Percentiles rank a stretch among this genome's conserved stretches.
Conservation (phyloP, 2,113 vertebrate species). For the Nothoprocta perdicaria region DNA sequence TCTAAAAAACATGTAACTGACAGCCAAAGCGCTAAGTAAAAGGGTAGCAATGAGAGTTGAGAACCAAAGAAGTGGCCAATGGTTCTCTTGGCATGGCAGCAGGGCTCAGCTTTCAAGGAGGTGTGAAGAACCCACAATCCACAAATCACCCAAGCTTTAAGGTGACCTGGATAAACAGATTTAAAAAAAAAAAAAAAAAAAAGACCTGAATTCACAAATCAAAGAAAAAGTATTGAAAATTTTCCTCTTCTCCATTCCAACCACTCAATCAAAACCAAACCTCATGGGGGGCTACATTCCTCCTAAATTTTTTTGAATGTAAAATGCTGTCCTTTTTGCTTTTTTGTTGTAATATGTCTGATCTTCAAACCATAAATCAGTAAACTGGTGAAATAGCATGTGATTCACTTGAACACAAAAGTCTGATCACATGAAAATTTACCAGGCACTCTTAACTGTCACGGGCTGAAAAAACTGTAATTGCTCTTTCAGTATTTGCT, state of each 20-base stretch:
- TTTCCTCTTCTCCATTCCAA: neutral
- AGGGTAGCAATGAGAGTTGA: neutral
- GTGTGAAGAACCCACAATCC: neutral
- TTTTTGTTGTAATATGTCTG: neutral
- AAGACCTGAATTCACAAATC: neutral
- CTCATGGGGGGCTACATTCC: neutral
- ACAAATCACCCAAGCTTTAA: neutral
- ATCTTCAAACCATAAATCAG: neutral
- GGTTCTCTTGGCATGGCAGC: rapidly evolving
- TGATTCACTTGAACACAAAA: neutral
- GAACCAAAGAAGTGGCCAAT: neutral
- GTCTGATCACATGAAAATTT: neutral
- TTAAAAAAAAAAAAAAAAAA: neutral
- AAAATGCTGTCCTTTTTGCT: neutral
- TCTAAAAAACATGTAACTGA: neutral
- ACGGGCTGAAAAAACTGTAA: neutral
- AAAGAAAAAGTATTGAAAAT: neutral
- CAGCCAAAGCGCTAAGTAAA: neutral
- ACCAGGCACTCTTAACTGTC: neutral
- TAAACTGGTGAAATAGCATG: neutral
- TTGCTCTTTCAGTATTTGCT: neutral
- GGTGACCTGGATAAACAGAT: neutral
- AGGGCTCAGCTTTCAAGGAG: neutral
- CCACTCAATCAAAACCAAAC: neutral
- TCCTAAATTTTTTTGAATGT: neutral